These are phyloP conservation scores for Drosophila burlai DNA, from an alignment of 1,140 invertebrate genomes.

Conservation along the genomic window DNA sequence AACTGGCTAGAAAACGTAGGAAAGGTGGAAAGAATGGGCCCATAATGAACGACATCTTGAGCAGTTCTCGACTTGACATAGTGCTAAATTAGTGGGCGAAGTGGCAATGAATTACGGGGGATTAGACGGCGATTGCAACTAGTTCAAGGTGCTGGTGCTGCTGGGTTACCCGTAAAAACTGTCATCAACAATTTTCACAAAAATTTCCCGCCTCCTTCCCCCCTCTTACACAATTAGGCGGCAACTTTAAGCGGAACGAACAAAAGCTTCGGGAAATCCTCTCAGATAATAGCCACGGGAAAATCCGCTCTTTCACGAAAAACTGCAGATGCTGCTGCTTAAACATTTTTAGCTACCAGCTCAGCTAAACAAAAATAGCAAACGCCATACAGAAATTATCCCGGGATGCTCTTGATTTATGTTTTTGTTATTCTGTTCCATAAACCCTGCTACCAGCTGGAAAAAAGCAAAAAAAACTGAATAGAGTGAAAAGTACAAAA, in stretches of 20 bases:
- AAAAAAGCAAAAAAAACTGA: slow-evolving; percentile 14
- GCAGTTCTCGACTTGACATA: slow-evolving; percentile 71
- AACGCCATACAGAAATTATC: slow-evolving; percentile 62
- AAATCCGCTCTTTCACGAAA: slow-evolving; percentile 55
- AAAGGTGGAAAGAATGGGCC: slow-evolving; percentile 55
- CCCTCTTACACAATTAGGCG: background rate
- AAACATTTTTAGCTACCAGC: slow-evolving; percentile 5
- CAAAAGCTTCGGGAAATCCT: slow-evolving; percentile 47
- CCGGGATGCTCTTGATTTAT: slow-evolving; percentile 67
- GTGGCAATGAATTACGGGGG: slow-evolving; percentile 47
- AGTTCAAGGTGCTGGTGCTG: slow-evolving; percentile 16
- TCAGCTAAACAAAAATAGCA: slow-evolving; percentile 49
- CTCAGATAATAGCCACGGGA: slow-evolving; percentile 52
- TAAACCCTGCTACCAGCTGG: slow-evolving; percentile 40
- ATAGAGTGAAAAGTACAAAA: slow-evolving; percentile 27
- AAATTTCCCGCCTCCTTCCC: background rate
- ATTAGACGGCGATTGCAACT: slow-evolving; percentile 39
- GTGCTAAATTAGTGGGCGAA: slow-evolving; percentile 77
- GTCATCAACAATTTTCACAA: slow-evolving; percentile 5
- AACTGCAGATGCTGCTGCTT: slow-evolving; percentile 69
- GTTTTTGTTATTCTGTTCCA: slow-evolving; percentile 79
- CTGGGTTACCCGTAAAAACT: slow-evolving; percentile 19
- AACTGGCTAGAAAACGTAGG: background rate
- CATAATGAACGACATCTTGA: slow-evolving; percentile 80
- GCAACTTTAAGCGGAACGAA: slow-evolving; percentile 28